phyloP scores from a whole-genome alignment of 2,888 invertebrate genomes.

The Uloborus plumipes region DNA sequence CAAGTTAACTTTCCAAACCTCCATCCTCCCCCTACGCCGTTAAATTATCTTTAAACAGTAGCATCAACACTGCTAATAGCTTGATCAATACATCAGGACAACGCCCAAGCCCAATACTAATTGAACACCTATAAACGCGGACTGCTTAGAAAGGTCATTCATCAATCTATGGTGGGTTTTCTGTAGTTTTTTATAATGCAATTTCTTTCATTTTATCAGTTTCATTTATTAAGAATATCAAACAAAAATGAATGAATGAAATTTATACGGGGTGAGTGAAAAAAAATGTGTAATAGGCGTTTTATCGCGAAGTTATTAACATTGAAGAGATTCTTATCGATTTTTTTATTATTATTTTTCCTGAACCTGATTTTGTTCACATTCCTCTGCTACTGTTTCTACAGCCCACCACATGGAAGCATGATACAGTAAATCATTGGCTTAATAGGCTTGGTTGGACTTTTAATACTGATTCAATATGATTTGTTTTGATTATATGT shows the following conservation, averaged over 20 bases:
- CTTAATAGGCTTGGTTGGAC: no score
- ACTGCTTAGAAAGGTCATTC: constrained; percentile 21
- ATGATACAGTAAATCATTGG: no score
- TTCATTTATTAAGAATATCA: constrained; percentile 33
- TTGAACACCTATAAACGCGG: constrained; percentile 36
- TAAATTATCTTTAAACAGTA: constrained; percentile 61
- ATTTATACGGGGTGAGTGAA: constrained; percentile 30
- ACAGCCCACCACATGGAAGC: not conserved
- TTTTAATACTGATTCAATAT: no score
- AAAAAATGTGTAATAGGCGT: constrained; percentile 29
- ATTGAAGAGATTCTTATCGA: constrained; percentile 32
- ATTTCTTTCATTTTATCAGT: constrained; percentile 18
- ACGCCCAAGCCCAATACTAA: constrained; percentile 61
- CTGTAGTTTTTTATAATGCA: constrained; percentile 13
- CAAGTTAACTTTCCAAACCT: constrained; percentile 41
- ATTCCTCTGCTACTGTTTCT: constrained; percentile 18
- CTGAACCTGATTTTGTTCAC: constrained; percentile 7
- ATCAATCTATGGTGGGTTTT: constrained; percentile 43
- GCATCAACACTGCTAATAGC: constrained; percentile 60
- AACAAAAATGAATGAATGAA: constrained; percentile 24
- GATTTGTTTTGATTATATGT: no score
- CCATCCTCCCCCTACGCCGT: constrained; percentile 11
- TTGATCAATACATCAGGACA: constrained; percentile 54
- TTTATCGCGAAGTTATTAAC: constrained; percentile 42
- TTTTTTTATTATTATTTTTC: not conserved